phyloP scores from a whole-genome alignment of 2,113 vertebrate species.

The Otolemur garnettii region DNA sequence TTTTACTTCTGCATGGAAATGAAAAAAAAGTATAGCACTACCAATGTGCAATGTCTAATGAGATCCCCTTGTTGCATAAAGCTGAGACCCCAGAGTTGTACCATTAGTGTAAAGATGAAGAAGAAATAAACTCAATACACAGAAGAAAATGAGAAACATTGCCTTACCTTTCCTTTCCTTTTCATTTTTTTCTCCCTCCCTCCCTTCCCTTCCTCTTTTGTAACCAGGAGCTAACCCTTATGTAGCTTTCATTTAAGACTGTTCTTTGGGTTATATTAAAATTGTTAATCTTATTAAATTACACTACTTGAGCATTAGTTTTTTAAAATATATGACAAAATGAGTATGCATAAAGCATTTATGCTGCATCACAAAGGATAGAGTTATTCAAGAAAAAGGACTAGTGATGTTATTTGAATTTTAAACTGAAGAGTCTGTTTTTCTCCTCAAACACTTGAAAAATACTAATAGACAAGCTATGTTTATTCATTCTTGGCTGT shows the following conservation, averaged over 20 bases:
- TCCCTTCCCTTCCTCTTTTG: background rate
- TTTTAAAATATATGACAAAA: conserved; percentile 36
- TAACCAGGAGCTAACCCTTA: conserved; percentile 13
- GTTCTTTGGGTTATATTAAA: conserved; percentile 28
- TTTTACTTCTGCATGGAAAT: conserved; percentile 22
- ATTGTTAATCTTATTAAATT: conserved; percentile 30
- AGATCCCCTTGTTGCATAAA: conserved; percentile 7
- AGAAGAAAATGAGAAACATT: conserved; percentile 34
- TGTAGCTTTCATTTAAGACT: conserved; percentile 10
- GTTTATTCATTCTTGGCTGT: conserved; percentile 28
- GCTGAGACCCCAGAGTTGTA: background rate
- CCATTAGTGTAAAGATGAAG: background rate
- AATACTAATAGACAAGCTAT: background rate
- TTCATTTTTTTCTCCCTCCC: background rate
- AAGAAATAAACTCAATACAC: conserved; percentile 13
- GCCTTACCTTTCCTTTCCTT: background rate
- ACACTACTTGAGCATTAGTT: background rate
- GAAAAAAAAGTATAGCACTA: background rate
- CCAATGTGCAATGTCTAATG: background rate
- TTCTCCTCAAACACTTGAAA: conserved; percentile 22
- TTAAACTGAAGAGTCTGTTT: background rate
- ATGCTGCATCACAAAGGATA: background rate
- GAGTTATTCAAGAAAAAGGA: conserved; percentile 49
- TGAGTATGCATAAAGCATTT: background rate
- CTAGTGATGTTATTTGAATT: background rate